Percentiles rank a stretch among this genome's conserved stretches.
phyloP scores from a whole-genome alignment of 2,113 vertebrate genomes.

The Glareola pratincola region DNA sequence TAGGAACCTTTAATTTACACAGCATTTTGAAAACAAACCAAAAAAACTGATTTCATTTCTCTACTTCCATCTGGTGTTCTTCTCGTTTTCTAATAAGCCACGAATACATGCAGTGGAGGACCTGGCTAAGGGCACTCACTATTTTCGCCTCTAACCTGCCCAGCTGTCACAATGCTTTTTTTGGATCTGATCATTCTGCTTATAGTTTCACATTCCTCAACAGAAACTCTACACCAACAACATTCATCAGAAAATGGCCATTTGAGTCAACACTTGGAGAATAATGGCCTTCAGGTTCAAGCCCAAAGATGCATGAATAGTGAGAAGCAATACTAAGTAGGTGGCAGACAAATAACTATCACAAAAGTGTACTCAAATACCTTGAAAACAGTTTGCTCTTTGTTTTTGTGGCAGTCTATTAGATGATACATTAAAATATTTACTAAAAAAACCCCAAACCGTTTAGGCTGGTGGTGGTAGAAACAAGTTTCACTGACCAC shows the following conservation, averaged over 20 bases:
- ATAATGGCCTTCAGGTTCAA: background rate
- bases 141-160: constrained; percentile 20
- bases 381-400: background rate
- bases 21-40: background rate
- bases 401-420: background rate
- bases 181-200: constrained; percentile 36
- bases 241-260: background rate
- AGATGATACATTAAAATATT: background rate
- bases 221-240: constrained; percentile 44
- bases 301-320: background rate
- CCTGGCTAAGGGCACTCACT: background rate
- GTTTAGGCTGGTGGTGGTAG: background rate
- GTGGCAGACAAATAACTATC: background rate
- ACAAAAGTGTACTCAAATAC: background rate
- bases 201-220: constrained; percentile 45
- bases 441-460: background rate
- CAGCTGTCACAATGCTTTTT: constrained; percentile 65
- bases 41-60: background rate
- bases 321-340: background rate
- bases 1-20: background rate
- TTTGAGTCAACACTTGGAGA: constrained; percentile 27
- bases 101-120: background rate
- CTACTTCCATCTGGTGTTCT: background rate
- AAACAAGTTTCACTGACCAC: background rate
- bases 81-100: background rate